Evolutionary conservation across 2,797 vertebrate genomes (phyloP).

Genomic region (Thripadectes ignobilis): DNA sequence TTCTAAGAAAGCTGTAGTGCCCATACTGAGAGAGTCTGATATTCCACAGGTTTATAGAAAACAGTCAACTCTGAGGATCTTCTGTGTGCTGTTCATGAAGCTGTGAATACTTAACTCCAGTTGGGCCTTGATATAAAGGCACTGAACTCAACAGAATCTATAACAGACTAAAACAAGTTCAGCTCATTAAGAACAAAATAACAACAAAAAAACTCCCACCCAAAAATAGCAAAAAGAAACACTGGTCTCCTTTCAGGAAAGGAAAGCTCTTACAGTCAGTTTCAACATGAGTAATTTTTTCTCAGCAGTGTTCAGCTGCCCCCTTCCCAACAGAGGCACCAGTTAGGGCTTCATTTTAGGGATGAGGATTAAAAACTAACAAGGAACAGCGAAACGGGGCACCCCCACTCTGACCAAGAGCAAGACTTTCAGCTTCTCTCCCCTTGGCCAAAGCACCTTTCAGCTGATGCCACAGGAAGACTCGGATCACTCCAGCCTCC

Average conservation of each 20-base stretch:
- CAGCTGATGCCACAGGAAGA: background rate
- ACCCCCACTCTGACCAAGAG: background rate
- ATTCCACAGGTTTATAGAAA: background rate
- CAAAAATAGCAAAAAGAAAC: background rate
- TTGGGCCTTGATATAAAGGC: background rate
- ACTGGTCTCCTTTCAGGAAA: background rate
- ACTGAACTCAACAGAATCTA: background rate
- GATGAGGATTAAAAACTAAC: background rate
- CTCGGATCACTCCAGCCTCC: background rate
- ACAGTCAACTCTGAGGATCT: background rate
- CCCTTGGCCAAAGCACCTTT: background rate
- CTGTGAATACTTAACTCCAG: background rate
- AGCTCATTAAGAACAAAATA: background rate
- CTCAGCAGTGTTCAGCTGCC: background rate
- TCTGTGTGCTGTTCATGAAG: background rate
- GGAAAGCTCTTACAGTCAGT: background rate
- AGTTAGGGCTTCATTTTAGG: background rate
- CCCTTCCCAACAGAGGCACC: background rate
- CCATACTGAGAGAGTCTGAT: background rate
- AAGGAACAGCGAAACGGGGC: background rate
- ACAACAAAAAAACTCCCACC: background rate
- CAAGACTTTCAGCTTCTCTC: background rate
- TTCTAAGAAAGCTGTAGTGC: background rate
- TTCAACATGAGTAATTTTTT: background rate
- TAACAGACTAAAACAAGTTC: background rate